A percentile compares a stretch with the other conserved stretches of the same genome.
Conservation (phyloP, 2,113 vertebrate genomes). For the Sylvia atricapilla region DNA sequence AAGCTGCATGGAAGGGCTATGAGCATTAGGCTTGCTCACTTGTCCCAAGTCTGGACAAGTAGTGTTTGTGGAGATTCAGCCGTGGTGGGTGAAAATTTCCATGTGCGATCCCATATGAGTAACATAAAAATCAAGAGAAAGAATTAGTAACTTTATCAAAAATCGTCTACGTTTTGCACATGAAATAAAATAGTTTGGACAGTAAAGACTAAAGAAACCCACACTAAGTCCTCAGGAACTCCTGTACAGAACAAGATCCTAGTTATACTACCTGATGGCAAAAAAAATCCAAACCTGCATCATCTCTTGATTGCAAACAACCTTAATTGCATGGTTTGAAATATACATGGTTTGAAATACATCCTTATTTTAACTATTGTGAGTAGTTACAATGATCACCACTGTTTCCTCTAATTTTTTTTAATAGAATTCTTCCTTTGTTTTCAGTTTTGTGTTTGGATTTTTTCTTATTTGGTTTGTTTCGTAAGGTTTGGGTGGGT, state of each 20-base stretch:
- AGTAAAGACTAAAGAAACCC: background rate
- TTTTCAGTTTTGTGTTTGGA: background rate
- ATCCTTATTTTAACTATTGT: background rate
- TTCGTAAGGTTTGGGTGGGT: background rate
- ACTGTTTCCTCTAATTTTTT: background rate
- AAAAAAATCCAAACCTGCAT: background rate
- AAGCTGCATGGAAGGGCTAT: background rate
- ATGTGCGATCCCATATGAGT: background rate
- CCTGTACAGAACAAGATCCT: background rate
- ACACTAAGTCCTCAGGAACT: background rate
- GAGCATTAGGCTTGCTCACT: background rate
- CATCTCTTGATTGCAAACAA: background rate
- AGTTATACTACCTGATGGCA: background rate
- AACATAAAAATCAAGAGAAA: background rate
- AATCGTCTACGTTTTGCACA: background rate
- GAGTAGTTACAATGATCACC: background rate
- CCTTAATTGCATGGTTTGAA: background rate
- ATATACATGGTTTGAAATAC: background rate
- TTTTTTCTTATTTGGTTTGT: background rate
- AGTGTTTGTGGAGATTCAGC: accelerated
- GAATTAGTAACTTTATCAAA: background rate
- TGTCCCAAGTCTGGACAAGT: background rate
- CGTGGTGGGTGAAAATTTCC: background rate
- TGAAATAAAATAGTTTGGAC: background rate
- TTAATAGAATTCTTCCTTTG: background rate